A percentile compares a stretch with the other conserved stretches of the same genome.
These are phyloP conservation scores for Luperina testacea DNA, from an alignment of 2,888 invertebrate genomes.

Conservation along the genomic window DNA sequence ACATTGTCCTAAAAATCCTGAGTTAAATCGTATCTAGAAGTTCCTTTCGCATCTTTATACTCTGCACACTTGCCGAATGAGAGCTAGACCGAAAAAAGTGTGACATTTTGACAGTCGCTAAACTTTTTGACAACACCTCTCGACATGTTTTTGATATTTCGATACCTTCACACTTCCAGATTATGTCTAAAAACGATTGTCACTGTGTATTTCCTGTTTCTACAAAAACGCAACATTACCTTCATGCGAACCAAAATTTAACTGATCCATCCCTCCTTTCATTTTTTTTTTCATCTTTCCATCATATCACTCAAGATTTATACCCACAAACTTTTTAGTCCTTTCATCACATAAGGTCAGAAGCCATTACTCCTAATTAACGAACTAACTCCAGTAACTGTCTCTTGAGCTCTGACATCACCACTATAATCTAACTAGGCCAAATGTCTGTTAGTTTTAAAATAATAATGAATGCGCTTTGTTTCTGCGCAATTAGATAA, in stretches of 20 bases:
- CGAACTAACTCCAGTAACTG: constrained; percentile 19
- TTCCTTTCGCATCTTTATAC: too few species aligned
- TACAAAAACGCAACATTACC: background rate
- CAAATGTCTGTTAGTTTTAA: constrained; percentile 32
- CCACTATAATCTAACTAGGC: constrained; percentile 46
- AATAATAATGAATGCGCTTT: constrained; percentile 38
- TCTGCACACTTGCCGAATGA: background rate
- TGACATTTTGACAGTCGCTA: too few species aligned
- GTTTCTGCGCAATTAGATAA: constrained; percentile 46
- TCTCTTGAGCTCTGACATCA: constrained; percentile 40
- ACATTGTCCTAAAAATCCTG: background rate
- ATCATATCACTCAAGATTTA: constrained; percentile 8
- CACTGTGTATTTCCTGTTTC: background rate
- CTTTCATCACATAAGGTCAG: constrained; percentile 31
- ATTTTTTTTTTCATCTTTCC: too few species aligned
- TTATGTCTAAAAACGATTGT: background rate
- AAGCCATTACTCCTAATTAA: constrained; percentile 41
- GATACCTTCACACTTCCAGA: background rate
- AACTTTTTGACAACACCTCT: background rate
- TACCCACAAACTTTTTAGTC: background rate
- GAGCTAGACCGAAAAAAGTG: too few species aligned
- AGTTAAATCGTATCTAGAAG: background rate
- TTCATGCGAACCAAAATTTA: background rate
- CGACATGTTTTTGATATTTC: background rate
- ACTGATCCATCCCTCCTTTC: background rate